Percentiles rank a stretch among this genome's conserved stretches.
Evolutionary conservation across 2,888 invertebrate species (phyloP).

Genomic region (Sinodicranocentrus sp.): DNA sequence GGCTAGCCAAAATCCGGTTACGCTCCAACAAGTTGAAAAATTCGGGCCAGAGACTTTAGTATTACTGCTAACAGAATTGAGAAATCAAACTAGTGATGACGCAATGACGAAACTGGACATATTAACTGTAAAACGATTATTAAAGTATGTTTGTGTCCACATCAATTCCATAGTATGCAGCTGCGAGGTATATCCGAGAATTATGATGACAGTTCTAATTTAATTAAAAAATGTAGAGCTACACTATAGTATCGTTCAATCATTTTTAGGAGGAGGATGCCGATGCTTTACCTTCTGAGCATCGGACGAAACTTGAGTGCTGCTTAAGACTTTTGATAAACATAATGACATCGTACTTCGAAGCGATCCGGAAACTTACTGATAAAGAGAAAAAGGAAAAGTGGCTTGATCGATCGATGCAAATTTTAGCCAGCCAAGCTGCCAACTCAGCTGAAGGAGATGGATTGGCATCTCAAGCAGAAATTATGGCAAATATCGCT

Average conservation of each 20-base stretch:
- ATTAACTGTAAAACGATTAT: slow-evolving; percentile 36
- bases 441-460: slow-evolving; percentile 11
- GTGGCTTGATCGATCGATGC: background rate
- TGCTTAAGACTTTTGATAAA: slow-evolving; percentile 60
- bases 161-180: slow-evolving; percentile 31
- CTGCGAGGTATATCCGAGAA: no score
- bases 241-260: no score
- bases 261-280: no score
- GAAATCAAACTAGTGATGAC: slow-evolving; percentile 51
- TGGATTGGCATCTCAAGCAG: background rate
- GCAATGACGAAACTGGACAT: slow-evolving; percentile 37
- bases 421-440: slow-evolving; percentile 1
- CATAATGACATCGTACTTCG: slow-evolving; percentile 48
- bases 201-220: no score
- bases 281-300: background rate
- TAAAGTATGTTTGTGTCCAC: slow-evolving; percentile 50
- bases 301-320: slow-evolving; percentile 36
- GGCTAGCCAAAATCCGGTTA: slow-evolving; percentile 15
- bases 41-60: slow-evolving; percentile 61
- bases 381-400: slow-evolving; percentile 16
- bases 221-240: no score
- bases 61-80: slow-evolving; percentile 62
- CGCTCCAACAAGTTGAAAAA: slow-evolving; percentile 30
- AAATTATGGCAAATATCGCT: slow-evolving; percentile 32
- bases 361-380: slow-evolving; percentile 40